Conservation (phyloP, 1,140 invertebrate genomes). For the Nephotettix cincticeps region DNA sequence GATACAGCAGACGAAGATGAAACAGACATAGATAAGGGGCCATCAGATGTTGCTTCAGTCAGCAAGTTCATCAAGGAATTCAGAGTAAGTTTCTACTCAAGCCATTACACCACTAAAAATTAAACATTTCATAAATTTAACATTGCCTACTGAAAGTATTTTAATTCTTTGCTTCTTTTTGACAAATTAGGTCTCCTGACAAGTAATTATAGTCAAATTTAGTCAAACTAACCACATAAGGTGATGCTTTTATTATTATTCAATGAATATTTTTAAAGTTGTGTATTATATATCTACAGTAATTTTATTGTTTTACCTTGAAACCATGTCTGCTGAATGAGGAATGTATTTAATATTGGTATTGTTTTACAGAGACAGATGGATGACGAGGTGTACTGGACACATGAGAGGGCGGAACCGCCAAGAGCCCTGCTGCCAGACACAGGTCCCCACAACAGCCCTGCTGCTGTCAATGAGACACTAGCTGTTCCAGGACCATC, state of each 20-base stretch:
- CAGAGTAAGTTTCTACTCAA: slow-evolving; percentile 29
- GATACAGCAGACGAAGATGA: not conserved
- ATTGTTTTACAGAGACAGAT: not conserved
- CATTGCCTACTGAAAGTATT: not conserved
- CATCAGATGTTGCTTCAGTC: slow-evolving; percentile 31
- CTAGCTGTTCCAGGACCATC: not conserved
- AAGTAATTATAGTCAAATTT: not conserved
- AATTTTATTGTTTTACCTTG: not conserved
- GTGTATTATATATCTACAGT: not conserved
- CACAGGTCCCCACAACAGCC: not conserved
- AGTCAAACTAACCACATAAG: not conserved
- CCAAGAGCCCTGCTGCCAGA: not conserved
- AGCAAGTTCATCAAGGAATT: slow-evolving; percentile 39
- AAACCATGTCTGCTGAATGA: not conserved
- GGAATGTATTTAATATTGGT: too few species aligned
- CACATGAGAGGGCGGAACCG: not conserved
- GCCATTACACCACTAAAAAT: not conserved
- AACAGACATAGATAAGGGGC: not conserved
- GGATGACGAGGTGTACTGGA: slow-evolving; percentile 3
- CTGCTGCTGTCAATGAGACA: not conserved
- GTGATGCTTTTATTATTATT: not conserved
- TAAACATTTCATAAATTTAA: not conserved
- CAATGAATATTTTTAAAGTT: not conserved
- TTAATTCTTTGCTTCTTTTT: not conserved
- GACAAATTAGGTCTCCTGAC: not conserved